Percentiles rank a stretch among this genome's conserved stretches.
Conservation (phyloP, 1,140 invertebrate species). For the Proctacanthus coquilletti region DNA sequence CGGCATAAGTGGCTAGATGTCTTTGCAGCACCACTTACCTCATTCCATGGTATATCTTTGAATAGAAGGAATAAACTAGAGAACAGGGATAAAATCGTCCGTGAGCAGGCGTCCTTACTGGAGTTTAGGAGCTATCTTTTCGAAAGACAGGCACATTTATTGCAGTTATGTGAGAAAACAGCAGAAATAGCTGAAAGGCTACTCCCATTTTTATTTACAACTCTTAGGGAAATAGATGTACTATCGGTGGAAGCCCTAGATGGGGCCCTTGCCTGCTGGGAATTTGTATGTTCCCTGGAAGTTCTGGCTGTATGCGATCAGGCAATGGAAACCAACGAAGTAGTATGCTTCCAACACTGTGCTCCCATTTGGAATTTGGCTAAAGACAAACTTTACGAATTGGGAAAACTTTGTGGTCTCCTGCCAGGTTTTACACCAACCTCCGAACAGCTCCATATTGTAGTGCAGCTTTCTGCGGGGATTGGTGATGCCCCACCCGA, state of each 20-base stretch:
- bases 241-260: conserved; percentile 39
- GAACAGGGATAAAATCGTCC: conserved; percentile 50
- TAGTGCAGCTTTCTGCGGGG: conserved; percentile 77
- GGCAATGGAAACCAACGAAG: conserved; percentile 48
- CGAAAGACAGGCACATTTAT: conserved; percentile 63
- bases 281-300: conserved; percentile 81
- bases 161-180: conserved; percentile 20
- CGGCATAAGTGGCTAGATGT: conserved; percentile 63
- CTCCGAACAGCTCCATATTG: conserved; percentile 74
- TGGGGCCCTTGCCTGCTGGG: conserved; percentile 83
- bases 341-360: conserved; percentile 59
- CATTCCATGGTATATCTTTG: conserved; percentile 69
- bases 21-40: conserved; percentile 58
- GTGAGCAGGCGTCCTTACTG: conserved; percentile 58
- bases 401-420: conserved; percentile 83
- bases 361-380: conserved; percentile 84
- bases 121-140: conserved; percentile 92
- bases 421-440: conserved; percentile 70
- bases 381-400: conserved; percentile 74
- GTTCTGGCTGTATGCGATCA: conserved; percentile 66
- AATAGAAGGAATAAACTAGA: conserved; percentile 47
- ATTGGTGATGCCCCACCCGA: conserved; percentile 53
- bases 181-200: conserved; percentile 24
- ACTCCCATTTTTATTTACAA: conserved; percentile 24
- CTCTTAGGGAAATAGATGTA: conserved; percentile 23